Percentiles rank a stretch among this genome's conserved stretches.
Conservation (phyloP, 2,113 vertebrate species). For the Polypterus senegalus region DNA sequence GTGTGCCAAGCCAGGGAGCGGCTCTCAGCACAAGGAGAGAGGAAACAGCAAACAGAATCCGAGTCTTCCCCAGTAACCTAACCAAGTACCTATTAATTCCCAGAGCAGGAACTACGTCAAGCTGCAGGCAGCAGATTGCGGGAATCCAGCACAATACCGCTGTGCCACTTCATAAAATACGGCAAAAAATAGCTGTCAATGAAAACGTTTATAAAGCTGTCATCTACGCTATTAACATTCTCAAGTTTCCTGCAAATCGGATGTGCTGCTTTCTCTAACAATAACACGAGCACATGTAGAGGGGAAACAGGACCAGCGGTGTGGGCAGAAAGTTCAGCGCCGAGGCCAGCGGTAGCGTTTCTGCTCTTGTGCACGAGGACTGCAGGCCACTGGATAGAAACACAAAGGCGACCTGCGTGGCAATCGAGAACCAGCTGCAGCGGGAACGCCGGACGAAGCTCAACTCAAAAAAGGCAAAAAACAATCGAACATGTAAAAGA, state of each 20-base stretch:
- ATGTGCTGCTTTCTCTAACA: slow-evolving; percentile 18
- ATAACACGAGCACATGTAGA: slow-evolving; percentile 15
- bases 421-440: too few species aligned
- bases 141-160: slow-evolving; percentile 41
- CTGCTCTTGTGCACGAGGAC: too few species aligned
- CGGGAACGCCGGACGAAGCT: too few species aligned
- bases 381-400: too few species aligned
- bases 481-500: too few species aligned
- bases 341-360: too few species aligned
- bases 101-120: slow-evolving; percentile 28
- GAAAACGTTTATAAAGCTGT: slow-evolving; percentile 42
- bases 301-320: slow-evolving; percentile 3
- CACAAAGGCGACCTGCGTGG: too few species aligned
- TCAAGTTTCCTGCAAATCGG: slow-evolving; percentile 28
- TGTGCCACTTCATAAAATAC: slow-evolving; percentile 10
- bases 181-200: slow-evolving; percentile 43
- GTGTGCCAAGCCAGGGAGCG: too few species aligned
- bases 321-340: too few species aligned
- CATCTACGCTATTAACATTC: slow-evolving; percentile 36
- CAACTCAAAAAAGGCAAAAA: too few species aligned
- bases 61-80: slow-evolving; percentile 1
- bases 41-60: too few species aligned
- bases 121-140: slow-evolving; percentile 24
- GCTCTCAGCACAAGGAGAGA: too few species aligned
- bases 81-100: slow-evolving; percentile 17